Evolutionary conservation across 2,888 invertebrate genomes (phyloP), one percentile per base, ranked within the genome.

Genomic region (Hirtodrosophila histrioides): DNA sequence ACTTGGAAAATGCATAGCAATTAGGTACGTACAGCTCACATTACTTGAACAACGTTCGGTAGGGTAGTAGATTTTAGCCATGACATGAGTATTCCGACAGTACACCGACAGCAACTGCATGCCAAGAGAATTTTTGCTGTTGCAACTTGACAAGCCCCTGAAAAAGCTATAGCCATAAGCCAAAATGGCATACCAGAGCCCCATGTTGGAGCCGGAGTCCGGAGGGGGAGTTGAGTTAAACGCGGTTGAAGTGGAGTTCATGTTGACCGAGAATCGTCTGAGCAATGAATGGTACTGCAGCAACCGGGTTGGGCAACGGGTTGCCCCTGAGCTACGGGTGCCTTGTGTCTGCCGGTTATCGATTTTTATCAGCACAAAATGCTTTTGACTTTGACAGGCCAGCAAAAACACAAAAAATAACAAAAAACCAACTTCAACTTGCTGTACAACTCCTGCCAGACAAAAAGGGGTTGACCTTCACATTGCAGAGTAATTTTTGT

Each of bases 391-490:
- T 78, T 82, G 80, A 83, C 80, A 82, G 79, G 50, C 62, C 46
- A 57, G 37, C 56, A 54, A 40, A 43, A 36, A 43, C 35, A 31
- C 43, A 37, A 49, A 45, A 55, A 17, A 35, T 27, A 4, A 44
- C 11, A 49, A 12, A 51, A 40, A 36, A 41, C 35, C 39, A 58
- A 61, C 58, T 69, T 60, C 45, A 66, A 56, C 50, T 66, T 41
- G 51, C 44, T 39, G 17, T 49, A 24, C 49, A 66, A 35, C 72
- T 75, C 39, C 72, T 40, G 63, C 39, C 58, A 55, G 43, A 61
- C 60, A 54, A 84, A 54, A 84, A 87, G 82, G 82, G 87, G 87
- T 83, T 87, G 82, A 83, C 82, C 82, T 83, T 83, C 82, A 85
- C 55, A 62, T 55, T 67, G 57, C 63, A 43, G 39, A 7, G 36